These are phyloP conservation scores for Phoxinus phoxinus DNA, from an alignment of 2,113 vertebrate species.

Conservation along the genomic window DNA sequence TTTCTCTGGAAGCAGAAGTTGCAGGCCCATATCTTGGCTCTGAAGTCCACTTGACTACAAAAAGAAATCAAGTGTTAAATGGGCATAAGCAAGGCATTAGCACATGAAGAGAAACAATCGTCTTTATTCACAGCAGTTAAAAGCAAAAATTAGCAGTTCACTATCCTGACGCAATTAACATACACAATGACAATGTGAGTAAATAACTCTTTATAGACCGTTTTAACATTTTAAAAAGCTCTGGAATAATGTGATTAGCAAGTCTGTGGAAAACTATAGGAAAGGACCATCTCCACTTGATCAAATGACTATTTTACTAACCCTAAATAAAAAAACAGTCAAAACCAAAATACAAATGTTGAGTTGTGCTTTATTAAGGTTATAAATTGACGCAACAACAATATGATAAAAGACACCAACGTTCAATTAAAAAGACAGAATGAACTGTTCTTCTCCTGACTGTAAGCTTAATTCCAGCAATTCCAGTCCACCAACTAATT, in stretches of 20 bases:
- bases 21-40: constrained; percentile 97
- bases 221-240: background rate
- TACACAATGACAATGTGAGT: too few species aligned
- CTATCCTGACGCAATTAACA: too few species aligned
- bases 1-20: constrained; percentile 99
- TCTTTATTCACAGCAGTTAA: background rate
- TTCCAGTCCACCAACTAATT: background rate
- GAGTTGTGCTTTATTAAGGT: background rate
- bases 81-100: background rate
- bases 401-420: background rate
- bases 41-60: constrained; percentile 93
- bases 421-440: background rate
- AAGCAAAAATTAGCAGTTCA: too few species aligned
- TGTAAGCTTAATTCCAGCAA: background rate
- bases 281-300: background rate
- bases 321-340: background rate
- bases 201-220: background rate
- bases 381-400: background rate
- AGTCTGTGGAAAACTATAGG: background rate
- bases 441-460: background rate
- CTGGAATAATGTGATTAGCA: background rate
- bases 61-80: constrained; percentile 48
- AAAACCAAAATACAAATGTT: background rate
- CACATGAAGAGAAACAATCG: background rate
- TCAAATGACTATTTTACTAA: background rate